Percentiles rank a stretch among this genome's conserved stretches.
phyloP scores from a whole-genome alignment of 2,797 vertebrate species.

The Darevskia nairensis region DNA sequence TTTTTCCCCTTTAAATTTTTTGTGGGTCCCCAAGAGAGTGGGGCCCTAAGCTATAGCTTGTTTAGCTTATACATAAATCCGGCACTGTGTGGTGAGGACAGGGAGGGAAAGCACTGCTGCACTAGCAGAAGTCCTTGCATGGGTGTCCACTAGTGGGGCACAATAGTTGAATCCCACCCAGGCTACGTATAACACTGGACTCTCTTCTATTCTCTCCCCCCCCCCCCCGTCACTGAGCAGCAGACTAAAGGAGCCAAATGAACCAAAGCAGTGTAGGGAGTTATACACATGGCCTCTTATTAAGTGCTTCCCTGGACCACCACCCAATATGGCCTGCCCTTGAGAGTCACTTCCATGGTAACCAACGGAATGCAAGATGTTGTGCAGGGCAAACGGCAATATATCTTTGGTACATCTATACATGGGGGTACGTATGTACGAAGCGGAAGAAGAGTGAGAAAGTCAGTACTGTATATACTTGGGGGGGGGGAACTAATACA shows the following conservation, averaged over 20 bases:
- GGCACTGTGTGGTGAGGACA: too few relatives aligned
- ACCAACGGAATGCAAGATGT: constrained; percentile 24
- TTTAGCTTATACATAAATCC: too few relatives aligned
- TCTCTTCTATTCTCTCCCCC: background rate
- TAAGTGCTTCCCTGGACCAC: background rate
- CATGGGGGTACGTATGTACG: background rate
- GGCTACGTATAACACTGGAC: background rate
- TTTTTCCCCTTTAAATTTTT: too few relatives aligned
- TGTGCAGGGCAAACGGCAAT: background rate
- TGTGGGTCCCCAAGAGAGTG: too few relatives aligned
- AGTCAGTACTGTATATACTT: background rate
- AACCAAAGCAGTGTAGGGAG: background rate
- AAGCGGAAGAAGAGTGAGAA: background rate
- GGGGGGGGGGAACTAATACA: background rate
- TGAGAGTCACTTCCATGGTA: constrained; percentile 10
- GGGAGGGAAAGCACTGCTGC: too few relatives aligned
- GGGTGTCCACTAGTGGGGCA: too few relatives aligned
- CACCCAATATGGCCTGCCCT: background rate
- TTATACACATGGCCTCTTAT: background rate
- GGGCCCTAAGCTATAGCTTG: too few relatives aligned
- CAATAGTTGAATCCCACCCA: too few relatives aligned
- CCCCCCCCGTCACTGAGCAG: too few relatives aligned
- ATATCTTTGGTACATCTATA: constrained; percentile 14
- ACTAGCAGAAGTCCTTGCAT: too few relatives aligned
- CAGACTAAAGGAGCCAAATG: background rate